Percentiles rank a stretch among this genome's conserved stretches.
Conservation (phyloP, 2,888 invertebrate genomes). For the Myathropa florea region DNA sequence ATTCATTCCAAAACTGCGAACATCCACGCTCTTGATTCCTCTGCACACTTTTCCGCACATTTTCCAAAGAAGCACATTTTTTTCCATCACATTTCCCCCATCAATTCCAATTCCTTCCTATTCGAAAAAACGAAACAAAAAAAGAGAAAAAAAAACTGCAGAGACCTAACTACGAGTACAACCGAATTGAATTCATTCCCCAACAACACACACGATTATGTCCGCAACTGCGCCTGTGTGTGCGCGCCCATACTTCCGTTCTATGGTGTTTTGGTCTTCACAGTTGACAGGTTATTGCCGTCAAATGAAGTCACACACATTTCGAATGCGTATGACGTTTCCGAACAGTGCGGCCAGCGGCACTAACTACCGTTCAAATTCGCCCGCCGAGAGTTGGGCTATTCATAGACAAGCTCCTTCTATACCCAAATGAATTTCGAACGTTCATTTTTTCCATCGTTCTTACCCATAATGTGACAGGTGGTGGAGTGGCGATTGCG, state of each 20-base stretch:
- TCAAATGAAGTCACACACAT: conserved; percentile 68
- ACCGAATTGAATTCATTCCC: conserved; percentile 50
- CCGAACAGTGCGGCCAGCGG: conserved; percentile 16
- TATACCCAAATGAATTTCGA: neutral
- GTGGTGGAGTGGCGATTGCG: conserved; percentile 34
- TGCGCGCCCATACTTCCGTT: conserved; percentile 73
- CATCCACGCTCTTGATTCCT: too few relatives aligned
- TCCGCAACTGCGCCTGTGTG: conserved; percentile 34
- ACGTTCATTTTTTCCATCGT: neutral
- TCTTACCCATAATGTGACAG: neutral
- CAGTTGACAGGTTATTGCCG: conserved; percentile 74
- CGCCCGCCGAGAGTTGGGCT: conserved; percentile 13
- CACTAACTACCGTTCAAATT: conserved; percentile 33
- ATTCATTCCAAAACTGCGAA: too few relatives aligned
- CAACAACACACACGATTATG: conserved; percentile 33
- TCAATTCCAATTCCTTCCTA: conserved; percentile 16
- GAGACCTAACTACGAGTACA: conserved; percentile 3
- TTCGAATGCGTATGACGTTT: conserved; percentile 66
- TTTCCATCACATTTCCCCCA: too few relatives aligned
- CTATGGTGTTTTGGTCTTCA: conserved; percentile 73
- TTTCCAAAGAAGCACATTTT: conserved; percentile 57
- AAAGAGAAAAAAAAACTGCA: conserved; percentile 55
- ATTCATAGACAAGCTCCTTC: conserved; percentile 19
- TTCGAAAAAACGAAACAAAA: conserved; percentile 12
- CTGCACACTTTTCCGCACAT: neutral